Conservation (phyloP, 2,888 invertebrate genomes). For the Drosophila emarginata region DNA sequence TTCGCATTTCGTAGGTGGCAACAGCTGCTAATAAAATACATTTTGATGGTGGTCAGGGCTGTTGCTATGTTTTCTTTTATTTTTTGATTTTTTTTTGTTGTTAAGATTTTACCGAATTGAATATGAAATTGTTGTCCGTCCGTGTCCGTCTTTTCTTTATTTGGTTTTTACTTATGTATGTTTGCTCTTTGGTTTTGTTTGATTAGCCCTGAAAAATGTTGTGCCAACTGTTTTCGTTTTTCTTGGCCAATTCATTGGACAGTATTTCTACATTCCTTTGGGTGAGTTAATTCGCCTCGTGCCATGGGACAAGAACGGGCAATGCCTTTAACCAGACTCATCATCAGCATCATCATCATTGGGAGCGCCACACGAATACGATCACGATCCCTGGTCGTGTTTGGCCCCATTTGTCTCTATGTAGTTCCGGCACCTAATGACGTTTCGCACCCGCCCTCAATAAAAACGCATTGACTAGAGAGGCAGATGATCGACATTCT, state of each 20-base stretch:
- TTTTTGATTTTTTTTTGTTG: background rate
- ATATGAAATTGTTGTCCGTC: slow-evolving; percentile 4
- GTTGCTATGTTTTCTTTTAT: background rate
- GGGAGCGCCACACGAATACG: slow-evolving; percentile 29
- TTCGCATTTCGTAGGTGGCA: slow-evolving; percentile 45
- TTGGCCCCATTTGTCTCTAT: background rate
- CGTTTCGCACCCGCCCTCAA: slow-evolving; percentile 31
- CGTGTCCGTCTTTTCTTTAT: background rate
- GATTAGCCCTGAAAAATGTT: slow-evolving; percentile 37
- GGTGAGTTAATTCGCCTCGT: background rate
- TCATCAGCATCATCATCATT: slow-evolving; percentile 13
- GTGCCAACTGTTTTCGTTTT: background rate
- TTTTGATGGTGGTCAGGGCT: slow-evolving; percentile 67
- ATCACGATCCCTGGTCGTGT: slow-evolving; percentile 60
- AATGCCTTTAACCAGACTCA: slow-evolving; percentile 24
- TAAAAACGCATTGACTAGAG: background rate
- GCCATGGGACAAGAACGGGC: slow-evolving; percentile 14
- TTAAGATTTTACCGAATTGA: slow-evolving; percentile 19
- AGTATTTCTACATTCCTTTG: slow-evolving; percentile 37
- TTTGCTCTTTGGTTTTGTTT: slow-evolving; percentile 10
- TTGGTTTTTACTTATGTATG: background rate
- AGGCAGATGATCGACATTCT: slow-evolving; percentile 35
- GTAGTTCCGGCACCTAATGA: slow-evolving; percentile 57
- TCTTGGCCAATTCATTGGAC: background rate
- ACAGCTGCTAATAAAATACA: slow-evolving; percentile 61